These are phyloP conservation scores for Hymenopus coronatus DNA, from an alignment of 2,888 invertebrate species.

Conservation along the genomic window DNA sequence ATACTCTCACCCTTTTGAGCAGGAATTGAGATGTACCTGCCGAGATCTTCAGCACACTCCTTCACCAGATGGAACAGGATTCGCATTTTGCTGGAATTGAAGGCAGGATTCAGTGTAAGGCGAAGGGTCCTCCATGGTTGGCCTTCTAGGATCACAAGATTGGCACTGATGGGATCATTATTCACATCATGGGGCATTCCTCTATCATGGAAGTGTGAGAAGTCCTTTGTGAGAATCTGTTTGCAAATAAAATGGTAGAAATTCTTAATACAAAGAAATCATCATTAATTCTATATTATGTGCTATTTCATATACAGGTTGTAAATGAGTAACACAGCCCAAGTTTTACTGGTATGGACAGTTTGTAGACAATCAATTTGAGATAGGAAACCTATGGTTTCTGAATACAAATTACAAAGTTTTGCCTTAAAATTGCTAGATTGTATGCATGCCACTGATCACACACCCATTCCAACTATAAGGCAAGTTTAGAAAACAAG, in stretches of 20 bases:
- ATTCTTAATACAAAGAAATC: too few species aligned
- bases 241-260: not conserved
- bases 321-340: too few species aligned
- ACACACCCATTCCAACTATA: too few species aligned
- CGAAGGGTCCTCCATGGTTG: conserved; percentile 62
- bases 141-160: conserved; percentile 58
- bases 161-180: conserved; percentile 58
- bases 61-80: conserved; percentile 53
- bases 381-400: too few species aligned
- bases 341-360: too few species aligned
- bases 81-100: conserved; percentile 65
- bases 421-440: too few species aligned
- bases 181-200: conserved; percentile 61
- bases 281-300: too few species aligned
- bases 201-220: conserved; percentile 62
- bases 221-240: conserved; percentile 55
- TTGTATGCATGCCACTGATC: too few species aligned
- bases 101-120: conserved; percentile 62
- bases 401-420: too few species aligned
- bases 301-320: too few species aligned
- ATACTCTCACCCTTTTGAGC: conserved; percentile 40
- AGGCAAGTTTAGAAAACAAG: too few species aligned
- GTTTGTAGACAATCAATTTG: too few species aligned
- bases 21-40: conserved; percentile 46
- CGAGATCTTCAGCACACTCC: conserved; percentile 54